Percentiles rank a stretch among this genome's conserved stretches.
Evolutionary conservation across 2,888 invertebrate genomes (phyloP).

Genomic region (Ypsolopha scabrella): DNA sequence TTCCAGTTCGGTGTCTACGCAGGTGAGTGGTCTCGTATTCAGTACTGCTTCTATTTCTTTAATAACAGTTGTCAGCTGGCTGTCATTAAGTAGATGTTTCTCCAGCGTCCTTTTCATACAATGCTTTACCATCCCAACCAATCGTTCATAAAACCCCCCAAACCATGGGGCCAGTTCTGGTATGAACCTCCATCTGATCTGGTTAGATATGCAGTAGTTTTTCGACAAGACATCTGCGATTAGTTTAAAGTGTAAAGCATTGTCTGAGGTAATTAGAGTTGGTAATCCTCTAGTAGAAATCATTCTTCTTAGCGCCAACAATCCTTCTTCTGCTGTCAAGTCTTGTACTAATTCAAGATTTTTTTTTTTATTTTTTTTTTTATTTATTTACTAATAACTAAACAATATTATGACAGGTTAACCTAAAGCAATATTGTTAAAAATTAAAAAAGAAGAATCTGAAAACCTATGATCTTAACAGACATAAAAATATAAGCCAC

Average conservation of each 20-base stretch:
- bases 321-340: conserved; percentile 8
- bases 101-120: conserved; percentile 9
- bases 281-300: conserved; percentile 4
- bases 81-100: conserved; percentile 7
- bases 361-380: too few species aligned
- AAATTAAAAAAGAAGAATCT: too few species aligned
- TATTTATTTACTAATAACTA: too few species aligned
- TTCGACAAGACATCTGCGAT: conserved; percentile 7
- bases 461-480: too few species aligned
- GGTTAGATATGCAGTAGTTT: conserved; percentile 7
- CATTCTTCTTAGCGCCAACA: too few species aligned
- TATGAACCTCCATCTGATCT: conserved; percentile 11
- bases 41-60: conserved; percentile 11
- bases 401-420: too few species aligned
- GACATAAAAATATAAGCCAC: too few species aligned
- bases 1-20: conserved; percentile 7
- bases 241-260: conserved; percentile 9
- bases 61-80: conserved; percentile 7
- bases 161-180: conserved; percentile 10
- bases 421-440: too few species aligned
- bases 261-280: conserved; percentile 9
- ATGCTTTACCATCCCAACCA: conserved; percentile 9
- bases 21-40: conserved; percentile 10
- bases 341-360: conserved; percentile 7
- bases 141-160: conserved; percentile 11